Evolutionary conservation across 2,113 vertebrate genomes (phyloP), one percentile per base, ranked within the genome.

Genomic region (Thymallus thymallus): DNA sequence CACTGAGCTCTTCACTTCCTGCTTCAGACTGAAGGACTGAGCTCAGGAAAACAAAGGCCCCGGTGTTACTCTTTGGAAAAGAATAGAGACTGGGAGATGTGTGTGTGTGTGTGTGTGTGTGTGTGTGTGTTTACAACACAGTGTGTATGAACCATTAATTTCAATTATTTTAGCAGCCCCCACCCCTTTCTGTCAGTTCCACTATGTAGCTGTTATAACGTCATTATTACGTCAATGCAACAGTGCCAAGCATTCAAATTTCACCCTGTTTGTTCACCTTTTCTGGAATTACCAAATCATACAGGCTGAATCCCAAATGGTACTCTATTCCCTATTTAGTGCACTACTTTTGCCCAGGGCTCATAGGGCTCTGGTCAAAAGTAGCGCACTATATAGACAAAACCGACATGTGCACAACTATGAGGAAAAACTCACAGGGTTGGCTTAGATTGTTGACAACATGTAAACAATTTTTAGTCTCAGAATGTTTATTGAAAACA

Each of bases 1-100:
- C 84, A 79, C 85, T 87, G 86, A 86, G 82, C 76, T 84, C 84
- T 84, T 82, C 24, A 30, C 81, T 85, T 89, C 88, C 88, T 66
- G 80, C 79, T 73, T 81, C 80, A 75, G 73, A 80, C 69, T 81
- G 76, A 85, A 87, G 84, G 76, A 76, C 79, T 75, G 30, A 68
- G 68, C 74, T 41, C 80, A 64, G 72, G 72, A 75, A 84, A 90
- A 89, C 85, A 89, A 87, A 88, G 73, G 51, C 48, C 32, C 66
- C 72, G 45, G 76, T 75, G 72, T 90, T 86, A 80, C 83, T 70
- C 71, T 70, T 77, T 86, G 82, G 81, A 82, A 87, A 69, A 23
- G 18, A 63, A 69, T 16, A 2, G 10, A 71, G 77, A 78, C 83
- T 35, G n/a, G 65, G 70, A 74, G 62, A 72, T 61, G 60, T 30